Evolutionary conservation across 2,888 invertebrate genomes (phyloP), one percentile per base, ranked within the genome.

Genomic region (Drosophila rubida): DNA sequence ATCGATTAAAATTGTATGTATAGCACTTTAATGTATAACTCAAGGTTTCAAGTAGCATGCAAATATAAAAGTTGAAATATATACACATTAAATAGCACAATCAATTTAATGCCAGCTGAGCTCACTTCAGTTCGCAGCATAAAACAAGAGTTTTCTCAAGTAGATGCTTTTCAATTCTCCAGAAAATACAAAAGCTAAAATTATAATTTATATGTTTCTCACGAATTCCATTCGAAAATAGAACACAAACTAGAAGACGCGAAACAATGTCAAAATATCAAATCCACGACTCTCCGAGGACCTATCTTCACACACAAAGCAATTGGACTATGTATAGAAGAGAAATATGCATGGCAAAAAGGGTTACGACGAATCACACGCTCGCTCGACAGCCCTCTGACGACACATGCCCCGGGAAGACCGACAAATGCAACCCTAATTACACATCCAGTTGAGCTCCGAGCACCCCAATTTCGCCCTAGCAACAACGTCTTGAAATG

Each of bases 351-450:
- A 3, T 6, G 13, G 2, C 22, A 45, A 13, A 22, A 37, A 14
- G 27, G 14, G 11, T 32, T 25, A 30, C 30, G 27, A 16, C 23
- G 48, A 53, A 58, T 68, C 65, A 65, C 68, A 70, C 67, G 69
- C 67, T 66, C 45, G 53, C 51, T 75, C 53, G 65, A 60, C 69
- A 65, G 44, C 63, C 46, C 41, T 30, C 7, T 42, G 41, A 8
- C 8, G 53, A 55, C 44, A 51, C 46, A 49, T 41, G 22, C 19
- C 19, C 19, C 19, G 16, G 22, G 41, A 58, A 67, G 51, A 50
- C 57, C 49, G 23, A 61, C 59, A 75, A 78, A 80, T 64, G 73
- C 74, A 78, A 78, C 81, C 84, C 81, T 83, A 75, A 80, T 83
- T 80, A 75, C 63, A 62, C 16, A 58, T 35, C 13, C 45, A 9